A percentile compares a stretch with the other conserved stretches of the same genome.
Evolutionary conservation across 2,888 invertebrate species (phyloP).

Genomic region (Oscheius sp.): DNA sequence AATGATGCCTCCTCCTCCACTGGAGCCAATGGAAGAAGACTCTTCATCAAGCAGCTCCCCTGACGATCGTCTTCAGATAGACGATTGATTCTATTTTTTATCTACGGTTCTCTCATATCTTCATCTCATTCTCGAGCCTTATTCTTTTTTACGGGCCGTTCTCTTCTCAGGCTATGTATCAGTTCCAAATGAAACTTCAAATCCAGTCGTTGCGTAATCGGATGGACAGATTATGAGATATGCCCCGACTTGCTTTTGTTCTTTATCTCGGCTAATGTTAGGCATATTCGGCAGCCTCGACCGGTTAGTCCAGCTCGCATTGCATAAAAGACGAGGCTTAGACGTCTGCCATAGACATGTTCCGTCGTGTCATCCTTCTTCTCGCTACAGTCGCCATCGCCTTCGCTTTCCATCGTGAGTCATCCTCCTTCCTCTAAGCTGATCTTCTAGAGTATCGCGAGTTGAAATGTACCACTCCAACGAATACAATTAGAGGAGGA

Average conservation of each 20-base stretch:
- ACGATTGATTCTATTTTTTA: constrained; percentile 1
- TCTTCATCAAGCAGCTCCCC: constrained; percentile 17
- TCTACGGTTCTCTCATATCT: background rate
- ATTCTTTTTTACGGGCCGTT: constrained; percentile 13
- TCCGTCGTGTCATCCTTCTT: constrained; percentile 4
- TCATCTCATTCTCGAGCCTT: constrained; percentile 6
- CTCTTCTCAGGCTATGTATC: constrained; percentile 15
- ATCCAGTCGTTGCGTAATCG: too few relatives aligned
- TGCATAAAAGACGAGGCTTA: constrained; percentile 11
- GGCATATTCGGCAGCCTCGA: constrained; percentile 8
- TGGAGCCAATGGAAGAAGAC: constrained; percentile 12
- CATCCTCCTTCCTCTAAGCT: background rate
- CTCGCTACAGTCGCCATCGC: constrained; percentile 7
- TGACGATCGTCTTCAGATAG: constrained; percentile 17
- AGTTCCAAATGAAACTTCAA: too few relatives aligned
- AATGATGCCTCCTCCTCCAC: background rate
- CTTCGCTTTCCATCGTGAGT: constrained; percentile 15
- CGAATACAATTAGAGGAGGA: constrained; percentile 61
- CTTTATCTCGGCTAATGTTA: constrained; percentile 17
- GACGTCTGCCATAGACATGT: background rate
- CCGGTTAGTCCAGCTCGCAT: constrained; percentile 12
- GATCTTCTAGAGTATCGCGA: constrained; percentile 62
- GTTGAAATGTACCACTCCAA: constrained; percentile 66
- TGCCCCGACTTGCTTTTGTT: constrained; percentile 8
- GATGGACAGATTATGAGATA: constrained; percentile 26